Percentiles rank a stretch among this genome's conserved stretches.
phyloP scores from a whole-genome alignment of 2,113 vertebrate species.

The Eptesicus fuscus region DNA sequence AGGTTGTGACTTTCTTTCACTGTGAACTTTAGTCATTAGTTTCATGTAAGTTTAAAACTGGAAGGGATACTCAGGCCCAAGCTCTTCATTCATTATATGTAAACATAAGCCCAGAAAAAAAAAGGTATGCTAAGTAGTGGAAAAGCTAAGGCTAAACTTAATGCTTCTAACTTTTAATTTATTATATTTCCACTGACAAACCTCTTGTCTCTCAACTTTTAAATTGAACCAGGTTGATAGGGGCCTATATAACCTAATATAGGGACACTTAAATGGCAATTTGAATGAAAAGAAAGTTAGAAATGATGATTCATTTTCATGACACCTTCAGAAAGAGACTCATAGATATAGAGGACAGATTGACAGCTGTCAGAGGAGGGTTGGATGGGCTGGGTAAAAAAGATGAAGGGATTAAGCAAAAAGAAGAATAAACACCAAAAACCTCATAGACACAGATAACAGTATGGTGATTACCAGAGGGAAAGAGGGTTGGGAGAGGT shows the following conservation, averaged over 20 bases:
- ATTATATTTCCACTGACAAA: neutral
- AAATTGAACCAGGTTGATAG: neutral
- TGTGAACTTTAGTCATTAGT: neutral
- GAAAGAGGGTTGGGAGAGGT: neutral
- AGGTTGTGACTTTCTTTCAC: neutral
- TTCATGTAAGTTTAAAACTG: neutral
- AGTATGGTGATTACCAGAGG: neutral
- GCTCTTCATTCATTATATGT: neutral
- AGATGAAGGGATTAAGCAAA: neutral
- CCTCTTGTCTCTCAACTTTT: neutral
- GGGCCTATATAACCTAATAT: neutral
- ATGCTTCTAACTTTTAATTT: neutral
- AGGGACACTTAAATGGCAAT: neutral
- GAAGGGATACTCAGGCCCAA: neutral
- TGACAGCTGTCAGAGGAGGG: neutral
- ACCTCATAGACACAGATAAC: neutral
- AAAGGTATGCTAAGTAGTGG: neutral
- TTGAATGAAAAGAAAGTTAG: constrained; percentile 4
- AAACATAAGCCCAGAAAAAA: constrained; percentile 28
- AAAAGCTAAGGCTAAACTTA: neutral
- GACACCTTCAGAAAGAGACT: neutral
- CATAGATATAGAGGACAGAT: neutral
- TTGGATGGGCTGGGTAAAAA: neutral
- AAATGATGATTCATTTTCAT: constrained; percentile 8
- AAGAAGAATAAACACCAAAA: neutral